A percentile compares a stretch with the other conserved stretches of the same genome.
Evolutionary conservation across 2,113 vertebrate species (phyloP).

Genomic region (Ailuropoda melanoleuca): DNA sequence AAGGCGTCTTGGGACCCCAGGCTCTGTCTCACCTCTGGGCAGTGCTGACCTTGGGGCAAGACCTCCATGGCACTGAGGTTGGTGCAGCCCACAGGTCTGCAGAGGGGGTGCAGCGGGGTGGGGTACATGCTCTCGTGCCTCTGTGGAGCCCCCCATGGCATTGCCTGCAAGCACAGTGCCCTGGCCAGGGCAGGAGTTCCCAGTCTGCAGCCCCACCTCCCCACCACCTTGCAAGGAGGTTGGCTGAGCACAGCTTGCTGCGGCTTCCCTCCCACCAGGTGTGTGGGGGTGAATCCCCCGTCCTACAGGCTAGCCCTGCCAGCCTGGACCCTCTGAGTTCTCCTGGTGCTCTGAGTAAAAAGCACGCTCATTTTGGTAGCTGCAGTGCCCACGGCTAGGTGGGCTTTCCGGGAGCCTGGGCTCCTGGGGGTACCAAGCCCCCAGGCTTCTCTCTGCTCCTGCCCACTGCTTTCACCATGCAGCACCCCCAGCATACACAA

Average conservation of each 20-base stretch:
- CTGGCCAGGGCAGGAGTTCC: not conserved
- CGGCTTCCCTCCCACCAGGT: not conserved
- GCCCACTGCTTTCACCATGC: not conserved
- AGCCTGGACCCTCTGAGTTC: not conserved
- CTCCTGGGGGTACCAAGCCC: not conserved
- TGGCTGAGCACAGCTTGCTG: not conserved
- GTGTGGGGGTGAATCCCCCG: too few species aligned
- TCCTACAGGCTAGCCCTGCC: too few species aligned
- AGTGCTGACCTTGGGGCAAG: not conserved
- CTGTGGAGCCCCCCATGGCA: not conserved
- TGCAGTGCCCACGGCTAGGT: not conserved
- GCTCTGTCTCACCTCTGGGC: not conserved
- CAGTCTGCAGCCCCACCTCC: too few species aligned
- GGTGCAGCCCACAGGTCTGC: not conserved
- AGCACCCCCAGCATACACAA: not conserved
- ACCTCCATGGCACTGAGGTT: not conserved
- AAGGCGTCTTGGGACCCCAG: not conserved
- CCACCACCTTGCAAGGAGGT: not conserved
- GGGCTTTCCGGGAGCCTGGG: not conserved
- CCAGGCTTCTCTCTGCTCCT: not conserved
- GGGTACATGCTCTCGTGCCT: not conserved
- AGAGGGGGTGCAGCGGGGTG: too few species aligned
- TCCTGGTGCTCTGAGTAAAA: too few species aligned
- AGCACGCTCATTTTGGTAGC: not conserved
- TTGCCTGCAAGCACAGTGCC: not conserved